Conservation (phyloP, 2,888 invertebrate genomes). For the Heliothis peltigera region DNA sequence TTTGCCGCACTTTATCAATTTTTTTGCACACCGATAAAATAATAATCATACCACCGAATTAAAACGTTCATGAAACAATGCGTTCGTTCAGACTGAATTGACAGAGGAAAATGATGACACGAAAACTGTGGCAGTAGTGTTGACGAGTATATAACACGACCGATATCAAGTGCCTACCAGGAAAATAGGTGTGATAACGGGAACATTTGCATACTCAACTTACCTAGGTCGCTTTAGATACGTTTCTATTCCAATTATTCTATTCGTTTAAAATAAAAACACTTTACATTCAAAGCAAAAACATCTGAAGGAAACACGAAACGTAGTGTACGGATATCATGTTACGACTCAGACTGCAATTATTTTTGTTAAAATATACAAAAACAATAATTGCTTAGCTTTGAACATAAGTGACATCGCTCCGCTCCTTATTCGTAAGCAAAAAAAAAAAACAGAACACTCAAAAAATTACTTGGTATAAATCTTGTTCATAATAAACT, state of each 20-base stretch:
- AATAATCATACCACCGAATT: slow-evolving; percentile 59
- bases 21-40: slow-evolving; percentile 43
- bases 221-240: slow-evolving; percentile 38
- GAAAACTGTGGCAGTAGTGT: slow-evolving; percentile 69
- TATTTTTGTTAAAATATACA: slow-evolving; percentile 23
- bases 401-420: slow-evolving; percentile 34
- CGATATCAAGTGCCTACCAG: slow-evolving; percentile 79
- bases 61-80: slow-evolving; percentile 64
- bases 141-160: slow-evolving; percentile 66
- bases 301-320: slow-evolving; percentile 8
- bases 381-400: slow-evolving; percentile 33
- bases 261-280: slow-evolving; percentile 27
- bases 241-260: slow-evolving; percentile 25
- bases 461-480: slow-evolving; percentile 41
- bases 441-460: slow-evolving; percentile 47
- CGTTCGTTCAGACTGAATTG: slow-evolving; percentile 82
- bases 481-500: slow-evolving; percentile 52
- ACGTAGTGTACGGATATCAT: slow-evolving; percentile 19
- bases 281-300: slow-evolving; percentile 6
- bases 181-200: slow-evolving; percentile 83
- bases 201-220: slow-evolving; percentile 68
- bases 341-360: slow-evolving; percentile 30
- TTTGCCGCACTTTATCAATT: slow-evolving; percentile 30
- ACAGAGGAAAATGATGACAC: slow-evolving; percentile 84
- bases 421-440: slow-evolving; percentile 31